Percentiles rank a stretch among this genome's conserved stretches.
Conservation (phyloP, 2,113 vertebrate species). For the Dipodomys stephensi region DNA sequence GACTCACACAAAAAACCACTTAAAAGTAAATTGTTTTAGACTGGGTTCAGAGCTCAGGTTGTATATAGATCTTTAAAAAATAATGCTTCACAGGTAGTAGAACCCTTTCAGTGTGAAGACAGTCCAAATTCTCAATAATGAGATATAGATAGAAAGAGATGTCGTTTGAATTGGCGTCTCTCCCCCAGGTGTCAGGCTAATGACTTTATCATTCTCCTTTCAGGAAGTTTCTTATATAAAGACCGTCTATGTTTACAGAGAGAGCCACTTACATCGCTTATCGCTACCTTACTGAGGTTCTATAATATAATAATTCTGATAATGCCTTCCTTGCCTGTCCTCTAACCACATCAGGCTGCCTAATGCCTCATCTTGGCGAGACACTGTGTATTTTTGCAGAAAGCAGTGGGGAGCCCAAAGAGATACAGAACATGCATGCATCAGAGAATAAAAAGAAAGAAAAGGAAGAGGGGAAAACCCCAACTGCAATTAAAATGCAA, state of each 20-base stretch:
- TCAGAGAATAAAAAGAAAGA: neutral
- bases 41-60: neutral
- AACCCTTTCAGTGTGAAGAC: neutral
- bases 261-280: constrained; percentile 32
- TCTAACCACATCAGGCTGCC: neutral
- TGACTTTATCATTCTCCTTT: constrained; percentile 74
- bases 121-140: constrained; percentile 37
- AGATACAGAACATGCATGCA: neutral
- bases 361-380: constrained; percentile 41
- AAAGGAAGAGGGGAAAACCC: constrained; percentile 38
- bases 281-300: constrained; percentile 27
- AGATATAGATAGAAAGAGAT: neutral
- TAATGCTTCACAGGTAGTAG: neutral
- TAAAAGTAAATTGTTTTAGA: neutral
- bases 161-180: constrained; percentile 59
- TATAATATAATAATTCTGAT: constrained; percentile 60
- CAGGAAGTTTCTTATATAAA: constrained; percentile 50
- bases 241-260: constrained; percentile 60
- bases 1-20: neutral
- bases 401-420: neutral
- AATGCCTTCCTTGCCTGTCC: constrained; percentile 41
- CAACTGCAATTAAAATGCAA: constrained; percentile 62
- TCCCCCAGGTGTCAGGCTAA: constrained; percentile 37
- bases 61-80: neutral
- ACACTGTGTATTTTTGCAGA: constrained; percentile 60